phyloP scores from a whole-genome alignment of 2,888 invertebrate genomes.

The Chaitophorus viminalis region DNA sequence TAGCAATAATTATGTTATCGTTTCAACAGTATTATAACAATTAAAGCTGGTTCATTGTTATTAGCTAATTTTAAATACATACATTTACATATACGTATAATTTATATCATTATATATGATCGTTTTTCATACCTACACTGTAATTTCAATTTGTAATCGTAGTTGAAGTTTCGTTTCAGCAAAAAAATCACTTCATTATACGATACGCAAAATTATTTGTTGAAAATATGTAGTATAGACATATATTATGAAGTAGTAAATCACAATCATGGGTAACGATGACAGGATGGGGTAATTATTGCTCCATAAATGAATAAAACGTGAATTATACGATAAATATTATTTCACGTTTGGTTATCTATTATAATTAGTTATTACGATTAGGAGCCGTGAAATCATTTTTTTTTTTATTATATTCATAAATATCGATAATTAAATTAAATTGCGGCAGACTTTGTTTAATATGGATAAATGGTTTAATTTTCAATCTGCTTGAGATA shows the following conservation, averaged over 20 bases:
- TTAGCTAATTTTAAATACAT: no score
- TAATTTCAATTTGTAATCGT: no score
- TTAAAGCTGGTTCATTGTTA: no score
- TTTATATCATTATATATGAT: no score
- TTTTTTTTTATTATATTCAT: background rate
- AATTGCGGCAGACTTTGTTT: background rate
- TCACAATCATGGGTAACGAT: background rate
- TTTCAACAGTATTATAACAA: no score
- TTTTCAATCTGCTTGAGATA: no score
- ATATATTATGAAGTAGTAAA: background rate
- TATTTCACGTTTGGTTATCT: background rate
- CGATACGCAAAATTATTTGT: background rate
- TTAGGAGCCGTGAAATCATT: background rate
- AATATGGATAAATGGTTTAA: no score
- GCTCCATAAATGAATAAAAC: background rate
- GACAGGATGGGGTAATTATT: background rate
- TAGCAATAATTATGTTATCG: no score
- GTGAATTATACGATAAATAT: background rate
- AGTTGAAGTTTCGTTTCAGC: no score
- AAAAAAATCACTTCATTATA: no score
- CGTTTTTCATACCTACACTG: no score
- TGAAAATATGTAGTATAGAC: background rate
- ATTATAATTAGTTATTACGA: background rate
- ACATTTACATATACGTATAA: no score
- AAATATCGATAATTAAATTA: background rate